Percentiles rank a stretch among this genome's conserved stretches.
phyloP scores from a whole-genome alignment of 2,888 invertebrate species.

The Trisateles emortualis region DNA sequence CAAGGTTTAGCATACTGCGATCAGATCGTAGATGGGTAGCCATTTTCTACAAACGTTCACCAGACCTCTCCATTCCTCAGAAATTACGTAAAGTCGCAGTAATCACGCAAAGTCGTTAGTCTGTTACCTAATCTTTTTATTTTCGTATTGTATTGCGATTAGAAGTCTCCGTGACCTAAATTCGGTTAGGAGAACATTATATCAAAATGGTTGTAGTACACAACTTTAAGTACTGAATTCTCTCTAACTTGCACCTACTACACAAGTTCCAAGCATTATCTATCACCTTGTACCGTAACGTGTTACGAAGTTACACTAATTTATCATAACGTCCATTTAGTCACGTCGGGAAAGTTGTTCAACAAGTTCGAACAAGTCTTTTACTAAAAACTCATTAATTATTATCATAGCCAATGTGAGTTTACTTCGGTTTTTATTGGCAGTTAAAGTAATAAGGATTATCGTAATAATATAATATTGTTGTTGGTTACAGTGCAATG shows the following conservation, averaged over 20 bases:
- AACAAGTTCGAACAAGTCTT: conserved; percentile 35
- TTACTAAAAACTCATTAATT: conserved; percentile 40
- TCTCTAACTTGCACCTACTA: conserved; percentile 33
- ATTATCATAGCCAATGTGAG: conserved; percentile 22
- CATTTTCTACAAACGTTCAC: too few relatives aligned
- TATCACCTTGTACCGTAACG: conserved; percentile 35
- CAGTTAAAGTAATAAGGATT: background rate
- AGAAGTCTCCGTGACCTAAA: too few relatives aligned
- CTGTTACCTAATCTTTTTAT: too few relatives aligned
- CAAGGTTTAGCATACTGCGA: too few relatives aligned
- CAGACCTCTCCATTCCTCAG: too few relatives aligned
- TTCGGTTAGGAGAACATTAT: background rate
- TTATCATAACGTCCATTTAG: conserved; percentile 46
- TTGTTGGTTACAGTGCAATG: too few relatives aligned
- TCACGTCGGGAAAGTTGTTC: conserved; percentile 38
- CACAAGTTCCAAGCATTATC: conserved; percentile 25
- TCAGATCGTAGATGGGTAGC: too few relatives aligned
- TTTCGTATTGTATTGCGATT: too few relatives aligned
- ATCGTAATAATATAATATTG: background rate
- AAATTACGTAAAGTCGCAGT: too few relatives aligned
- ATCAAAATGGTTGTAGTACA: background rate
- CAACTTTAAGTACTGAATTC: background rate
- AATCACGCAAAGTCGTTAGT: too few relatives aligned
- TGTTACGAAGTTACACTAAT: conserved; percentile 41
- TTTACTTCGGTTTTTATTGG: conserved; percentile 3